Base-by-base conservation (phyloP, 2,888 invertebrate genomes). In the Camponotus fellah region DNA sequence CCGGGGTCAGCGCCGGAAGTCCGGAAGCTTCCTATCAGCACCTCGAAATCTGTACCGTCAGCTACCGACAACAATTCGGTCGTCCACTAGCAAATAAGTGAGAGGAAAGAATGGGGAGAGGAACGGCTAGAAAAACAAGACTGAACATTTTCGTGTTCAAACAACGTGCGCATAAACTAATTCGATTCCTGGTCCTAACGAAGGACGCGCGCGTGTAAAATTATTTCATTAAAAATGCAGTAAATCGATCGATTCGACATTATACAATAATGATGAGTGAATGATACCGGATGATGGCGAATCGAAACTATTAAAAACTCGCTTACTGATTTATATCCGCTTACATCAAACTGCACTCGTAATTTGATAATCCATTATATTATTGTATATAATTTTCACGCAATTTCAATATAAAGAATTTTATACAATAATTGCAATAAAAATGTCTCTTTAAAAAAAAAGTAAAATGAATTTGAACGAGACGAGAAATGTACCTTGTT, bases 11-110 rank as follows among this genome's bases (percentile, higher is more conserved):
- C 91, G 90, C 88, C 91, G 93, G 93, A 93, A 92, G 87, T 90
- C 92, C 90, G 91, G 91, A 91, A 92, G 91, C 85, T 89, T 89
- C 88, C 91, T 94, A 94, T 94, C 94, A 89, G 90, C 86, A 87
- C 88, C 91, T 92, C 87, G 93, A 92, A 92, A 94, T 94, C 94
- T 93, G 90, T 92, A 87, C 91, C 85, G 94, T 94, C 94, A 94
- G 94, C 94, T 84, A 53, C n/a, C 82, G 71, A 83, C 84, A 83
- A 82, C 84, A 85, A 87, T 72, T 86, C 90, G 53, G 72, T 40
- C 40, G 49, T 82, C 40, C 72, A 40, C 66, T 43, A 37, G 46
- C 80, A 81, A 82, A 82, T 74, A 76, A 84, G 72, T 80, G 66
- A 76, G 60, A 53, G 79, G 75, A 69, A 69, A 68, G 58, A 43